These are phyloP conservation scores for Lepidurus packardi DNA, from an alignment of 1,140 invertebrate species.

Conservation along the genomic window DNA sequence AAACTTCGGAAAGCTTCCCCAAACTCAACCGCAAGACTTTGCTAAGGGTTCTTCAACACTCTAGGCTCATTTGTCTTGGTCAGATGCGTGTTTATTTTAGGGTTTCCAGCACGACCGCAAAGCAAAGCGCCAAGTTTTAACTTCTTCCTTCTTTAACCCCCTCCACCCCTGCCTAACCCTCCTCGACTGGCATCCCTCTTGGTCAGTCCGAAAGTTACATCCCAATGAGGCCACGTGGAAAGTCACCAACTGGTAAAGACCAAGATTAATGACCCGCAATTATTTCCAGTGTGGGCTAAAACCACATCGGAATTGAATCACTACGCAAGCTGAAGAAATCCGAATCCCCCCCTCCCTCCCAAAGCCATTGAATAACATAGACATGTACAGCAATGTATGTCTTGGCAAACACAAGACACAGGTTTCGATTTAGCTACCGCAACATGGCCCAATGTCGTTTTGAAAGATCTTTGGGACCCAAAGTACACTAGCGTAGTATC, in stretches of 20 bases:
- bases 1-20: not conserved
- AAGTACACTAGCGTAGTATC: not conserved
- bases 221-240: not conserved
- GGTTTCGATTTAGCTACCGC: not conserved
- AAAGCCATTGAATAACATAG: not conserved
- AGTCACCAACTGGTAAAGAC: not conserved
- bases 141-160: not conserved
- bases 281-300: not conserved
- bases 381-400: not conserved
- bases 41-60: not conserved
- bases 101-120: not conserved
- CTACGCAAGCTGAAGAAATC: conserved; percentile 1
- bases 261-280: conserved; percentile 21
- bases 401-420: not conserved
- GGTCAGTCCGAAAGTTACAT: conserved; percentile 1
- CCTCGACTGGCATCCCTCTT: not conserved
- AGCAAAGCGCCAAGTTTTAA: not conserved
- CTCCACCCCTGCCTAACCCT: not conserved
- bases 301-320: conserved; percentile 1
- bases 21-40: not conserved
- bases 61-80: conserved; percentile 15
- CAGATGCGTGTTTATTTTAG: conserved; percentile 22
- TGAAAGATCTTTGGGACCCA: not conserved
- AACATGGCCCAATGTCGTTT: not conserved
- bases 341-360: not conserved